Evolutionary conservation across 1,140 invertebrate genomes (phyloP).

Genomic region (Danaus plexippus): DNA sequence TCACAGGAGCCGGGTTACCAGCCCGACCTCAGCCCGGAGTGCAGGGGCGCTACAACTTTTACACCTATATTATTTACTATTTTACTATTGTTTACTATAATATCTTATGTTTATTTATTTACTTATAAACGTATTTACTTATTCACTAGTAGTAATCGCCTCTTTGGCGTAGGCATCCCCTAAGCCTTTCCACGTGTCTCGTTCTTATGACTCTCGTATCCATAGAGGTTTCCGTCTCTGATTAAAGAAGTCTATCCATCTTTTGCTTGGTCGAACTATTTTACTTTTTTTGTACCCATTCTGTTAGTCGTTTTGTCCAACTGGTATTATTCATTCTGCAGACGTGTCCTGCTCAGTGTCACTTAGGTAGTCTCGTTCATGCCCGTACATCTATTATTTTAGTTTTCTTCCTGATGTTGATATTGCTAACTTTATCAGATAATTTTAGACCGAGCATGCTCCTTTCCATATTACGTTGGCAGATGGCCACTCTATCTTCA

Average conservation of each 20-base stretch:
- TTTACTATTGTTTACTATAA: too few relatives aligned
- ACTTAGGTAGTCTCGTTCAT: constrained; percentile 2
- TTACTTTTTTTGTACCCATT: constrained; percentile 6
- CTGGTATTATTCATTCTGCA: background rate
- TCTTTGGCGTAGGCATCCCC: constrained; percentile 1
- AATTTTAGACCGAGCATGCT: constrained; percentile 11
- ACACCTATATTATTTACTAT: too few relatives aligned
- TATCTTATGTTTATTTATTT: too few relatives aligned
- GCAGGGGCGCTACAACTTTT: too few relatives aligned
- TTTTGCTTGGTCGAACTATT: constrained; percentile 7
- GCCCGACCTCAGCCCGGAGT: too few relatives aligned
- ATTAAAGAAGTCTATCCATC: constrained; percentile 6
- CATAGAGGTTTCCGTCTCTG: background rate
- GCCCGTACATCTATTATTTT: constrained; percentile 9
- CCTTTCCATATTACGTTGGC: constrained; percentile 14
- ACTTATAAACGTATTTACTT: constrained; percentile 1
- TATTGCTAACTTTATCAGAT: constrained; percentile 9
- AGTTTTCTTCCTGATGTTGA: constrained; percentile 3
- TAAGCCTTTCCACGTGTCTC: constrained; percentile 2
- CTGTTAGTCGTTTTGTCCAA: constrained; percentile 4
- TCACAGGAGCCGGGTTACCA: too few relatives aligned
- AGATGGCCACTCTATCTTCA: background rate
- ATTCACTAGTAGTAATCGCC: constrained; percentile 3
- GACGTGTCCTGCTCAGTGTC: constrained; percentile 4
- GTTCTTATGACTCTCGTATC: background rate